Conservation (phyloP, 2,113 vertebrate species). For the Erythrocercus mccallii region DNA sequence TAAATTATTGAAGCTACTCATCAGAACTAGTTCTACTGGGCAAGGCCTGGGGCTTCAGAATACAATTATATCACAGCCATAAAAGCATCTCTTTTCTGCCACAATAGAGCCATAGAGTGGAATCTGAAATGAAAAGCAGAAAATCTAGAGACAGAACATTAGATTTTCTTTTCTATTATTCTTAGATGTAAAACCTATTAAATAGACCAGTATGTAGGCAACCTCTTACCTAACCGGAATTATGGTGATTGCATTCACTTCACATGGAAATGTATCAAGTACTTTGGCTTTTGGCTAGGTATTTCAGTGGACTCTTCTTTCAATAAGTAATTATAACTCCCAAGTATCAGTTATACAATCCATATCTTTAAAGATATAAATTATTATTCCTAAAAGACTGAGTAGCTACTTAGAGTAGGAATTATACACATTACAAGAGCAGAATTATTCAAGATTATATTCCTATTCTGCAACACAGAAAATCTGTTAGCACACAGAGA, state of each 20-base stretch:
- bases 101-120: neutral
- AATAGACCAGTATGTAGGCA: neutral
- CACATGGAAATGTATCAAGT: neutral
- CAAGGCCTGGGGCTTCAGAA: neutral
- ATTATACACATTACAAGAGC: neutral
- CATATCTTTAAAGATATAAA: neutral
- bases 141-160: neutral
- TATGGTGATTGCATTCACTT: neutral
- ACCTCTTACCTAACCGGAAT: neutral
- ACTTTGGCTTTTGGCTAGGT: neutral
- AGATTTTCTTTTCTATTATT: constrained; percentile 1
- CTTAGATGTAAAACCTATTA: neutral
- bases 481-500: neutral
- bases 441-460: neutral
- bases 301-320: neutral
- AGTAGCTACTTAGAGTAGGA: neutral
- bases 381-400: neutral
- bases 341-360: neutral
- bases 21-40: neutral
- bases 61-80: neutral
- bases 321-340: neutral
- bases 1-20: neutral
- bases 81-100: neutral
- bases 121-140: neutral
- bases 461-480: neutral